phyloP scores from a whole-genome alignment of 2,113 vertebrate species.

The Aspiorhynchus laticeps region DNA sequence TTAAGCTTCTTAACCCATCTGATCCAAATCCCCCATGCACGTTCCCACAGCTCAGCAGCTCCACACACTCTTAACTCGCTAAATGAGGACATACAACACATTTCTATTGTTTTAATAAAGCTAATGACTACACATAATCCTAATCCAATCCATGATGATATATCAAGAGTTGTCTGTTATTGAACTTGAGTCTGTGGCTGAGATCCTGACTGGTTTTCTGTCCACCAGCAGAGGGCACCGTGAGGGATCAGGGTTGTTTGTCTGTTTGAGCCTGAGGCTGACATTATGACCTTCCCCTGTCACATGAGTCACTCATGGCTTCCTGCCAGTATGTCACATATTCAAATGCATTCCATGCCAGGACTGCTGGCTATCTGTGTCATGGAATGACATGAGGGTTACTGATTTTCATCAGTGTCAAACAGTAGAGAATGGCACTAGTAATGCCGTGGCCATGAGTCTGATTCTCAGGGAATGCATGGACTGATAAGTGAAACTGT shows the following conservation, averaged over 20 bases:
- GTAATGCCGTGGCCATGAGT: not conserved
- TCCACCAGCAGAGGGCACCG: conserved; percentile 45
- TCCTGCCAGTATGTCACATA: conserved; percentile 48
- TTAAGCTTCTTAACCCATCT: conserved; percentile 8
- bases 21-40: not conserved
- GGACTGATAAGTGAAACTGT: not conserved
- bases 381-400: not conserved
- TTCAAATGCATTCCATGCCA: conserved; percentile 30
- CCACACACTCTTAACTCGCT: not conserved
- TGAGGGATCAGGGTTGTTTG: not conserved
- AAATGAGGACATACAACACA: not conserved
- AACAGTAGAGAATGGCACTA: not conserved
- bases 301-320: conserved; percentile 60
- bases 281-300: conserved; percentile 58
- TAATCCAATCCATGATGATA: not conserved
- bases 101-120: not conserved
- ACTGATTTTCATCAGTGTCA: not conserved
- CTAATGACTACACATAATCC: not conserved
- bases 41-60: not conserved
- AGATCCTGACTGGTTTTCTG: not conserved
- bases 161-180: not conserved
- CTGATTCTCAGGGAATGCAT: not conserved
- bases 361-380: conserved; percentile 26
- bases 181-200: not conserved
- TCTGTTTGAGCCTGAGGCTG: conserved; percentile 47